Base-by-base conservation (phyloP, 92 coral and sea anemone species). In the Epizoanthus stellaris region DNA sequence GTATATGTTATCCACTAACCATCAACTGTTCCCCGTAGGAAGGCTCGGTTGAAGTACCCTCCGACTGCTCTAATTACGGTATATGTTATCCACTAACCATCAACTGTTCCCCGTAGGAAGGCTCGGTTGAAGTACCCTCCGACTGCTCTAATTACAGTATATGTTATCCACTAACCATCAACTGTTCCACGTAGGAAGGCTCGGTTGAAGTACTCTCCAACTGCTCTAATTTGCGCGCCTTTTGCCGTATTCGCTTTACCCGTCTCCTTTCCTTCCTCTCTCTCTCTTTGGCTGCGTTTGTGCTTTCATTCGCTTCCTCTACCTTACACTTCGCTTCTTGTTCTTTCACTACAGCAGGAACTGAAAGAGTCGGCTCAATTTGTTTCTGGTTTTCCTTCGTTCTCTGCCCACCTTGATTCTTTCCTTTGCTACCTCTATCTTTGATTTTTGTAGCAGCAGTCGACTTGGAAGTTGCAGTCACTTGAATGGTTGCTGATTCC, bases 141-240 rank as follows among this genome's bases (percentile, higher is more conserved):
- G 25, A 23, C 25, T 23, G 25, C 0, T 23, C 25, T 23, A 23
- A 23, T 23, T 23, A 23, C 25, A 0, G 25, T 23, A 23, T 10
- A 52, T 52, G 12, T 11, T 52, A 52, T 52, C 2, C 14, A 52
- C 56, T 52, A 52, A 65, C 14, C 19, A 20, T 45, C 59, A 23
- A 23, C 3, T 20, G 47, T n/a, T 49, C 71, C 57, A 3, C 23
- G 60, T 14, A 16, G 19, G 72, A 63, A 4, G 43, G 59, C 15
- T 63, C 57, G 6, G 14, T 13, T 34, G 40, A 13, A 6, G 36
- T 16, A 30, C 10, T 0, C 15, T 79, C 70, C 17, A 3, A 57
- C 73, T 64, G 73, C 16, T 79, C 83, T 8, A 67, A 45, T 59
- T 40, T 79, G 61, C 83, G 83, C 70, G 62, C 83, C 43, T 53